Evolutionary conservation across 2,888 invertebrate species (phyloP), one percentile per base, ranked within the genome.

Genomic region (Lasioglossum oenotherae): DNA sequence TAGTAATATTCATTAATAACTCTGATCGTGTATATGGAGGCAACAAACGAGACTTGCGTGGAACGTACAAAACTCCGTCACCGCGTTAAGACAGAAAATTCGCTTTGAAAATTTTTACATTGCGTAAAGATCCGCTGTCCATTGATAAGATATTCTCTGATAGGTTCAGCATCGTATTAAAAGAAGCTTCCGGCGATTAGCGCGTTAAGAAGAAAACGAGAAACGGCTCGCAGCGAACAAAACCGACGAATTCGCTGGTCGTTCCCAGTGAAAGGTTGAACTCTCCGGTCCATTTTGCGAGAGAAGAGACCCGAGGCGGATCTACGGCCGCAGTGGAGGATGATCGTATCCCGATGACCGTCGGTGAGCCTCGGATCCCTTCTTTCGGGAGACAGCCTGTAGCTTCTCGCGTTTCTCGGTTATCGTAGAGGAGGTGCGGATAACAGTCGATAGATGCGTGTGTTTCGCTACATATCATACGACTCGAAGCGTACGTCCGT

Each of bases 391-490:
- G 31, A 35, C 64, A 64, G 31, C 8, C 64, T 16, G 64, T 64
- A 64, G 64, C 31, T 64, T 64, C 31, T 64, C 64, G 64, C 64
- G 19, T 64, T 31, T 64, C 19, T 64, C 64, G 64, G 64, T 35
- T 31, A 35, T 64, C 64, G 64, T 64, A 35, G 64, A 64, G 64
- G 31, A 31, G 64, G 64, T 31, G 64, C 6, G 64, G 31, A 64
- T 4, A 49, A 16, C 19, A 67, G 73, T 72, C 57, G 73, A 35
- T 53, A 44, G 77, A 69, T 44, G 38, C 67, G 44, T 77, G 46
- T 57, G 57, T 57, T 57, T 53, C 64, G 72, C 73, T 64, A 80
- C 80, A 76, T 80, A 80, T 83, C 84, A 46, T 38, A 49, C 69
- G 41, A 71, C 8, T 77, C 49, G 23, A 60, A 38, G 41, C 72